Evolutionary conservation across 1,140 invertebrate species (phyloP), one percentile per base, ranked within the genome.

Genomic region (Camponotus floridanus): DNA sequence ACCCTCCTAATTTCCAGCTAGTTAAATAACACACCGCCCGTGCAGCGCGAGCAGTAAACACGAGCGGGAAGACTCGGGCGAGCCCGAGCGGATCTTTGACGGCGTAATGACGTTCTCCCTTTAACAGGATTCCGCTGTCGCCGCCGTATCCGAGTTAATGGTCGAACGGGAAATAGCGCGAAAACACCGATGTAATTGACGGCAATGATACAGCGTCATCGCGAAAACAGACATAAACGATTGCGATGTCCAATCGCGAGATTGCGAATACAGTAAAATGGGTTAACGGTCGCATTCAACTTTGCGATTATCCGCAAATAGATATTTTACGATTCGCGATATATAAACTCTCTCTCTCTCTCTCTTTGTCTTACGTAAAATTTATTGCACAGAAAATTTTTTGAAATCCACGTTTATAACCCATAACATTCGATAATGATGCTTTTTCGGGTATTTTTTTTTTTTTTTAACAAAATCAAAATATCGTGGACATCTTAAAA

Each of bases 61-160:
- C 84, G 70, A 76, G 90, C 67, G 76, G 36, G 67, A 68, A 68
- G 64, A 51, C 73, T n/a, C n/a, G 57, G 9, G 21, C 71, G 21
- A 48, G 57, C 13, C 26, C 15, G 31, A 26, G 9, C 48, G 15
- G 55, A 80, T 65, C 76, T 45, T 33, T 83, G 76, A 87, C 86
- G 70, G 76, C 51, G 70, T 91, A 90, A 90, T 64, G 81, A 84
- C 64, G 86, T 87, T 81, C 73, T 48, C 85, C 64, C 83, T 86
- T 86, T 83, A 90, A 90, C 87, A 87, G 68, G 57, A 83, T 89
- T 65, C 65, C 61, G 15, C 33, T 62, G 68, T 74, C 68, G 57
- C 79, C 55, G 68, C 39, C 7, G 33, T 55, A 57, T 74, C 42
- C 39, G 39, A 57, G 42, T 39, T 83, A 74, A 83, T 39, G 68